A percentile compares a stretch with the other conserved stretches of the same genome.
phyloP scores from a whole-genome alignment of 1,140 invertebrate genomes.

The Aphaenogaster ashmeadi region DNA sequence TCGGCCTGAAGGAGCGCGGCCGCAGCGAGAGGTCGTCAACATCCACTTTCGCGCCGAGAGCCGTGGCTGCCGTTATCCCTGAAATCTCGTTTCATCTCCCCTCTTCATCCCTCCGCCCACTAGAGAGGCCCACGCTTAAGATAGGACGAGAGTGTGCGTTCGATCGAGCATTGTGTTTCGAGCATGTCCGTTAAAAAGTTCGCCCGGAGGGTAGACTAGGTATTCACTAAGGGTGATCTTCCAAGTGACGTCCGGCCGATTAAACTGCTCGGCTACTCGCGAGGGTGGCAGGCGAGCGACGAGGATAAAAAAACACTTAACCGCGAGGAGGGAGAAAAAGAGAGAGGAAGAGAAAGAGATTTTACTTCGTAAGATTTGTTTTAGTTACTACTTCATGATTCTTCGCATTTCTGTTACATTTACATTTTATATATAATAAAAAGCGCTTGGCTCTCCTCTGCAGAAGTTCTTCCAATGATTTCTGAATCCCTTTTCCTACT shows the following conservation, averaged over 20 bases:
- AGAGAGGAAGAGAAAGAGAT: background rate
- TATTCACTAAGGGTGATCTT: slow-evolving; percentile 31
- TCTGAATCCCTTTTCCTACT: background rate
- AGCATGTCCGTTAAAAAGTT: slow-evolving; percentile 49
- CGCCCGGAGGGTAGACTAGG: background rate
- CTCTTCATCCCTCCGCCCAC: background rate
- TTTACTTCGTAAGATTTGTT: background rate
- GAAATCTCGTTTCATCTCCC: slow-evolving; percentile 77
- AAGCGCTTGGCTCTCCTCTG: background rate
- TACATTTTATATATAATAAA: background rate
- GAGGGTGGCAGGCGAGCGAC: background rate
- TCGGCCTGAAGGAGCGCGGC: slow-evolving; percentile 50
- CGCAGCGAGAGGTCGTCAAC: slow-evolving; percentile 68
- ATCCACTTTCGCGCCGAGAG: slow-evolving; percentile 71
- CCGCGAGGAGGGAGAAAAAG: background rate
- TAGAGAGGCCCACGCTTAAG: background rate
- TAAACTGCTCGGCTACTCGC: slow-evolving; percentile 46
- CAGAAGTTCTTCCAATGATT: background rate
- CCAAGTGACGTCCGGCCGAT: slow-evolving; percentile 63
- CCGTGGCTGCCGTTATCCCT: slow-evolving; percentile 56
- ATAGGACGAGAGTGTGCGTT: background rate
- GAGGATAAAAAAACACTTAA: background rate
- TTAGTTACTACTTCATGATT: background rate
- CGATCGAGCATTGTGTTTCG: slow-evolving; percentile 51
- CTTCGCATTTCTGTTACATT: background rate